A percentile compares a stretch with the other conserved stretches of the same genome.
Conservation (phyloP, 2,113 vertebrate species). For the Laticauda colubrina region DNA sequence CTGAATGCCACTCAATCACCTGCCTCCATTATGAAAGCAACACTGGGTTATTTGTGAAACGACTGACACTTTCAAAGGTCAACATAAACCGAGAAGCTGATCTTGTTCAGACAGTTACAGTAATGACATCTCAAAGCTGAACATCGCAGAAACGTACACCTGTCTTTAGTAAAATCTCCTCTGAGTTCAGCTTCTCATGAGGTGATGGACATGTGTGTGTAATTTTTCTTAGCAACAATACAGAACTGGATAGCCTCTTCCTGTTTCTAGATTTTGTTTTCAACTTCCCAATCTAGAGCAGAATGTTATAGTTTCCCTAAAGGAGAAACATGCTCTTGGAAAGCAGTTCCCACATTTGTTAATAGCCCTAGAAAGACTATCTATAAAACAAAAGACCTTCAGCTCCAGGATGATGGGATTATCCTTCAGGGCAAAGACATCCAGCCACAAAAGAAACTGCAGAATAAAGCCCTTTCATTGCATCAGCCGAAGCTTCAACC, state of each 20-base stretch:
- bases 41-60: slow-evolving; percentile 49
- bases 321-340: no score
- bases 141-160: slow-evolving; percentile 35
- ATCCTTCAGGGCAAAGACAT: no score
- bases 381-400: no score
- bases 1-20: slow-evolving; percentile 52
- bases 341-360: no score
- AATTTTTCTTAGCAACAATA: neutral
- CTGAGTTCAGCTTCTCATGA: neutral
- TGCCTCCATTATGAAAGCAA: slow-evolving; percentile 59
- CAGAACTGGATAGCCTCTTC: neutral
- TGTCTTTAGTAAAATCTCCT: slow-evolving; percentile 2
- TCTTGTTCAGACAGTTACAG: slow-evolving; percentile 39
- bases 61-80: slow-evolving; percentile 53
- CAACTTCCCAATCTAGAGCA: neutral
- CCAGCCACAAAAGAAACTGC: no score
- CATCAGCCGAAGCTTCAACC: no score
- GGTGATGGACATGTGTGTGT: neutral
- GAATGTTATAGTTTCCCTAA: no score
- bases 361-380: no score
- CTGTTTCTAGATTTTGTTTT: neutral
- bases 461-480: no score
- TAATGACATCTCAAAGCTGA: slow-evolving; percentile 23
- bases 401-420: no score
- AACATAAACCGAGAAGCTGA: slow-evolving; percentile 42